Percentiles rank a stretch among this genome's conserved stretches.
Conservation (phyloP, 2,797 vertebrate species). For the Lutjanus campechanus region DNA sequence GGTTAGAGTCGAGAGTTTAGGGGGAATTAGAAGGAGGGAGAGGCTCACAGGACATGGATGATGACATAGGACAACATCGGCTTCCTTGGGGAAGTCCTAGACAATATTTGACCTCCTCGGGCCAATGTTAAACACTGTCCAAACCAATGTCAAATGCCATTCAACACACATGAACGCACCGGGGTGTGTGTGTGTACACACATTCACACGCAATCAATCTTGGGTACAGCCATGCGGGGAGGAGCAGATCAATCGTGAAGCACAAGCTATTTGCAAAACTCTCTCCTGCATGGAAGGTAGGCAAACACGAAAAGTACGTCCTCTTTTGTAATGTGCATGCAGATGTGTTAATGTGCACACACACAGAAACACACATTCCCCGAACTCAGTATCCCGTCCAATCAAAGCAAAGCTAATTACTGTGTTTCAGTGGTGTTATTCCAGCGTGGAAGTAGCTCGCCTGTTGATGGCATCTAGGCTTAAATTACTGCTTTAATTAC, state of each 20-base stretch:
- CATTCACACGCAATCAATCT: constrained; percentile 55
- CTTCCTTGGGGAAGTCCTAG: constrained; percentile 70
- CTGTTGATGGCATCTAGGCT: constrained; percentile 79
- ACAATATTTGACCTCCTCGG: constrained; percentile 80
- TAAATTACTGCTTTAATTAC: constrained; percentile 88
- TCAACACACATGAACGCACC: constrained; percentile 27
- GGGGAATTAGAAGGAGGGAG: constrained; percentile 66
- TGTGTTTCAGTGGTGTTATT: constrained; percentile 79
- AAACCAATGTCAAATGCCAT: constrained; percentile 67
- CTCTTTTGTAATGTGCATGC: constrained; percentile 40
- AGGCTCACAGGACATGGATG: constrained; percentile 61
- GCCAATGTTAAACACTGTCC: constrained; percentile 72
- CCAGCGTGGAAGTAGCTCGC: constrained; percentile 76
- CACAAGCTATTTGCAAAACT: constrained; percentile 51
- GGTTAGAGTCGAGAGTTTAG: constrained; percentile 80
- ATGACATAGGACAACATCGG: constrained; percentile 72
- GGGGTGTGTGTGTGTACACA: constrained; percentile 41
- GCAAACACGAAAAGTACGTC: constrained; percentile 54
- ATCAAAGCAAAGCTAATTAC: constrained; percentile 83
- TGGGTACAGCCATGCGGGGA: constrained; percentile 24
- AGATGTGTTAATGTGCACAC: constrained; percentile 22
- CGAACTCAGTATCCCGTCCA: constrained; percentile 67
- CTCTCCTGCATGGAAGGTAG: constrained; percentile 16
- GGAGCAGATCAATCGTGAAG: constrained; percentile 58
- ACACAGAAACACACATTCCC: constrained; percentile 31